Percentiles rank a stretch among this genome's conserved stretches.
phyloP scores from a whole-genome alignment of 2,888 invertebrate species.

The Agrochola circellaris region DNA sequence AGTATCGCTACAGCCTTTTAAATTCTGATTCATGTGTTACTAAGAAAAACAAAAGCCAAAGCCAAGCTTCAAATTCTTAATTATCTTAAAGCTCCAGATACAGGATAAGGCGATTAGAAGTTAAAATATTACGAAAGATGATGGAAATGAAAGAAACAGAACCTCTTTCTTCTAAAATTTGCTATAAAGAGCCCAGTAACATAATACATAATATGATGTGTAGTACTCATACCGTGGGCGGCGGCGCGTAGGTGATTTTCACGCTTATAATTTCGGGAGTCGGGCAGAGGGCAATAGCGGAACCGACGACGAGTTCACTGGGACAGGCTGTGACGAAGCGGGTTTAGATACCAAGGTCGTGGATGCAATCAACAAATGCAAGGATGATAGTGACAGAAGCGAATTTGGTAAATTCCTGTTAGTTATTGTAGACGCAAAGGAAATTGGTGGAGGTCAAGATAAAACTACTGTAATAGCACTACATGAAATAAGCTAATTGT shows the following conservation, averaged over 20 bases:
- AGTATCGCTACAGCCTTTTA: background rate
- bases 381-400: constrained; percentile 50
- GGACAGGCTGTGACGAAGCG: constrained; percentile 70
- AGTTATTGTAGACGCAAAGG: background rate
- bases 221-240: constrained; percentile 67
- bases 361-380: constrained; percentile 69
- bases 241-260: constrained; percentile 80
- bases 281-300: constrained; percentile 73
- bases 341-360: constrained; percentile 68
- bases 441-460: background rate
- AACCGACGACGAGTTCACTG: constrained; percentile 72
- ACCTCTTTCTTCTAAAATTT: constrained; percentile 16
- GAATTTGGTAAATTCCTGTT: constrained; percentile 22
- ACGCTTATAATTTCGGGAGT: constrained; percentile 80
- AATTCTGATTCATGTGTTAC: background rate
- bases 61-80: background rate
- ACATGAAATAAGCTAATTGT: background rate
- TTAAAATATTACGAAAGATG: background rate
- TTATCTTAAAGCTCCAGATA: background rate
- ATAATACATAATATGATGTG: constrained; percentile 61
- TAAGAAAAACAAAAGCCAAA: background rate
- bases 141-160: background rate
- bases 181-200: constrained; percentile 45
- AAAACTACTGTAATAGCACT: background rate
- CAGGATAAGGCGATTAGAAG: background rate